A percentile compares a stretch with the other conserved stretches of the same genome.
Evolutionary conservation across 2,888 invertebrate genomes (phyloP).

Genomic region (Serripes groenlandicus): DNA sequence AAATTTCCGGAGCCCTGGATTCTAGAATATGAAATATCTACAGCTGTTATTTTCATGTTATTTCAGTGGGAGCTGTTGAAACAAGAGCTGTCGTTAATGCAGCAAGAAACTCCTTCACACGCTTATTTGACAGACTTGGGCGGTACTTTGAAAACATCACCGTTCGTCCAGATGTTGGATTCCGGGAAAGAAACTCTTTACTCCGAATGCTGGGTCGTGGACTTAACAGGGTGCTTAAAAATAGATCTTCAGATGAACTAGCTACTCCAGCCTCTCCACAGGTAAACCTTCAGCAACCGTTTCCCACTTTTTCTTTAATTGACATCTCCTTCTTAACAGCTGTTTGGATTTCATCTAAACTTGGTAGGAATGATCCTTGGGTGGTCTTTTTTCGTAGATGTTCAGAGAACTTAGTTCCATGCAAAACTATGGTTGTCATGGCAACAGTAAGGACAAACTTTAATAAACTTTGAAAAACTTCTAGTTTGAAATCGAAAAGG

Average conservation of each 20-base stretch:
- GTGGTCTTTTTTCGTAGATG: too few relatives aligned
- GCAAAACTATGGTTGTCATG: too few relatives aligned
- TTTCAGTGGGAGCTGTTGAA: conserved; percentile 73
- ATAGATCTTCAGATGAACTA: conserved; percentile 68
- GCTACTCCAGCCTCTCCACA: conserved; percentile 74
- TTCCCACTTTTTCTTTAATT: neutral
- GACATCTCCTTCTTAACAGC: too few relatives aligned
- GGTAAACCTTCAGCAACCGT: too few relatives aligned
- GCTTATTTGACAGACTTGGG: conserved; percentile 79
- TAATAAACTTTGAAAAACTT: too few relatives aligned
- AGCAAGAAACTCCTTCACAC: conserved; percentile 80
- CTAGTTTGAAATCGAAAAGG: too few relatives aligned
- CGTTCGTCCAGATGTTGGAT: conserved; percentile 70
- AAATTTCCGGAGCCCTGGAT: too few relatives aligned
- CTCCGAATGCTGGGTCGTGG: conserved; percentile 75
- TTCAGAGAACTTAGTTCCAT: too few relatives aligned
- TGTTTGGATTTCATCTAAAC: too few relatives aligned
- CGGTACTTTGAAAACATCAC: conserved; percentile 74
- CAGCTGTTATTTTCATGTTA: neutral
- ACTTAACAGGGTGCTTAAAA: conserved; percentile 71
- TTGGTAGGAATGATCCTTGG: too few relatives aligned
- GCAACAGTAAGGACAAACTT: too few relatives aligned
- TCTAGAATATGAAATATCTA: too few relatives aligned
- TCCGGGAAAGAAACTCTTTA: conserved; percentile 77
- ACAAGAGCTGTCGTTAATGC: conserved; percentile 77